These are phyloP conservation scores for Carposina sasakii DNA, from an alignment of 1,140 invertebrate genomes.

Conservation along the genomic window DNA sequence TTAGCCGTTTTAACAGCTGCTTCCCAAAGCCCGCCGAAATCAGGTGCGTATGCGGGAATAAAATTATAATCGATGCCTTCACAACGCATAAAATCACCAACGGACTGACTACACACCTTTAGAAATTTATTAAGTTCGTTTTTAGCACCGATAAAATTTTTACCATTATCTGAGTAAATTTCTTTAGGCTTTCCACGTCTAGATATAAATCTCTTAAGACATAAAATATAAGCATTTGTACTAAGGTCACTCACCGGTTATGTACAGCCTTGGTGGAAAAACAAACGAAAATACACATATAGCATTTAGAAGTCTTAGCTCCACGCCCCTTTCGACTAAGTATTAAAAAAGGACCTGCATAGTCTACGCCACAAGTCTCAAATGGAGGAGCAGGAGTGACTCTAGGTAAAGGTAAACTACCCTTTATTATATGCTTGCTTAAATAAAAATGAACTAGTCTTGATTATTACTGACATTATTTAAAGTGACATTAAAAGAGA, in stretches of 20 bases:
- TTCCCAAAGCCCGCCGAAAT: background rate
- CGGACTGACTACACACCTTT: background rate
- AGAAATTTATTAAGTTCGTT: background rate
- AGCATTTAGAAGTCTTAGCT: constrained; percentile 25
- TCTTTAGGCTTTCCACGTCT: constrained; percentile 1
- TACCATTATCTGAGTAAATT: constrained; percentile 17
- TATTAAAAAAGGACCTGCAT: constrained; percentile 29
- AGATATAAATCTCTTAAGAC: constrained; percentile 11
- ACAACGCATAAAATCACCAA: background rate
- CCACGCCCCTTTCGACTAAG: constrained; percentile 24
- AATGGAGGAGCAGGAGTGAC: constrained; percentile 10
- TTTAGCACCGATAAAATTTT: constrained; percentile 13
- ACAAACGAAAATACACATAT: constrained; percentile 38
- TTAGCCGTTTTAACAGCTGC: background rate
- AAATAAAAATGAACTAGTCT: no score
- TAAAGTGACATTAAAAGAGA: no score
- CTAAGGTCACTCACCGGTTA: constrained; percentile 15
- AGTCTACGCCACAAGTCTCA: constrained; percentile 26
- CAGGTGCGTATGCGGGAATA: background rate
- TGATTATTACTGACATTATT: no score
- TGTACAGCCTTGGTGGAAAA: constrained; percentile 30
- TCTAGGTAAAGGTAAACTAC: constrained; percentile 9
- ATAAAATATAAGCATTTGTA: constrained; percentile 10
- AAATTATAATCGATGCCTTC: constrained; percentile 3
- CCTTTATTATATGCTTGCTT: no score